Base-by-base conservation (phyloP, 2,113 vertebrate species). In the Nymphicus hollandicus region DNA sequence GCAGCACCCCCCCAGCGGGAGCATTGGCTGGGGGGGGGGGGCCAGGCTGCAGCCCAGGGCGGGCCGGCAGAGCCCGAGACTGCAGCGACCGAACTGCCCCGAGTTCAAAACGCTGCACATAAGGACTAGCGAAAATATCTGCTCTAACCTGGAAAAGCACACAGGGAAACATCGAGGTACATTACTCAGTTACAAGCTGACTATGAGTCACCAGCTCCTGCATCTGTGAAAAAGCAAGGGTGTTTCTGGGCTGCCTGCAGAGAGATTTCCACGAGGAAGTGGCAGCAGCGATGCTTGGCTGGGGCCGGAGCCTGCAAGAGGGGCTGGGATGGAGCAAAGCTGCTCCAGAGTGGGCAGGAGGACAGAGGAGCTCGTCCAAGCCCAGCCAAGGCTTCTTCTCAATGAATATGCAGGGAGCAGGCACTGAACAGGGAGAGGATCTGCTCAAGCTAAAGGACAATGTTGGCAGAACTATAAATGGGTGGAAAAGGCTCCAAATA, bases 101-200 rank as follows among this genome's bases (percentile, higher is more conserved):
- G 52, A 82, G 87, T 47, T 80, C 88, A 79, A 50, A 79, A 28
- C 0, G 24, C 88, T 11, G 73, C 63, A 41, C 44, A 24, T 14
- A n/a, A 7, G 72, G 63, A 66, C 56, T 14, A 44, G 9, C 1
- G 11, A 65, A 69, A 88, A 83, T 22, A 10, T 35, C 95, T 88
- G 94, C 90, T 91, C 79, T 72, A 91, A 2, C 79, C 95, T 86
- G 95, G 86, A 60, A 87, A 89, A 93, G 18, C 90, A 71, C 87
- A n/a, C 23, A 60, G 73, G 88, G 79, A 91, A 79, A 49, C 77
- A 69, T 55, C 66, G 29, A 33, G 13, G 81, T 2, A 27, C 31
- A 89, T 97, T 97, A 95, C 90, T 96, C 96, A 97, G 94, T 65
- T 60, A 46, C 31, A 6, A 73, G 92, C 94, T 97, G 96, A 93